Percentiles rank a stretch among this genome's conserved stretches.
These are phyloP conservation scores for Chaitophorus viminalis DNA, from an alignment of 2,888 invertebrate genomes.

Conservation along the genomic window DNA sequence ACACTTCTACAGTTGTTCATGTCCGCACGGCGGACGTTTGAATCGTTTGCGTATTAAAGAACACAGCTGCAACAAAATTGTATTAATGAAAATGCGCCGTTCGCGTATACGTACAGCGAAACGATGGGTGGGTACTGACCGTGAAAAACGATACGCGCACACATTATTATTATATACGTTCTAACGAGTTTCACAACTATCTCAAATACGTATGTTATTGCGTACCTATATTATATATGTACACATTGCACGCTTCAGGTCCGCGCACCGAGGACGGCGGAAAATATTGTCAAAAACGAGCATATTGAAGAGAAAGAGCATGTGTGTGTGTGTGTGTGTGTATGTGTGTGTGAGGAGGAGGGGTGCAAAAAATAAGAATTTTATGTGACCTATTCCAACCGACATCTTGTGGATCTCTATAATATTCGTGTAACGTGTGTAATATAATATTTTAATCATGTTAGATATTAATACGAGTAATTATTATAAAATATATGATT, in stretches of 20 bases:
- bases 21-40: neutral
- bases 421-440: neutral
- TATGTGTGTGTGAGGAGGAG: neutral
- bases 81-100: neutral
- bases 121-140: constrained; percentile 8
- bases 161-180: neutral
- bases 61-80: neutral
- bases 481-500: neutral
- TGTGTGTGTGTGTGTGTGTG: constrained; percentile 8
- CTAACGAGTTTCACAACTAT: neutral
- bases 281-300: neutral
- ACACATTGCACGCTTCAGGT: too few species aligned
- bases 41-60: neutral
- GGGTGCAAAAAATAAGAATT: neutral
- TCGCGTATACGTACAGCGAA: too few species aligned
- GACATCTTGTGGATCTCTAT: neutral
- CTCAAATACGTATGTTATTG: neutral
- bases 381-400: constrained; percentile 45
- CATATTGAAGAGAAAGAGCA: too few species aligned
- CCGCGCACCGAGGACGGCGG: neutral
- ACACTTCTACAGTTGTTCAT: neutral
- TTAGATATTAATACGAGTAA: neutral
- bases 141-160: constrained; percentile 17
- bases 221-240: neutral
- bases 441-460: neutral